These are phyloP conservation scores for Parelbella ahira DNA, from an alignment of 2,888 invertebrate species.

Conservation along the genomic window DNA sequence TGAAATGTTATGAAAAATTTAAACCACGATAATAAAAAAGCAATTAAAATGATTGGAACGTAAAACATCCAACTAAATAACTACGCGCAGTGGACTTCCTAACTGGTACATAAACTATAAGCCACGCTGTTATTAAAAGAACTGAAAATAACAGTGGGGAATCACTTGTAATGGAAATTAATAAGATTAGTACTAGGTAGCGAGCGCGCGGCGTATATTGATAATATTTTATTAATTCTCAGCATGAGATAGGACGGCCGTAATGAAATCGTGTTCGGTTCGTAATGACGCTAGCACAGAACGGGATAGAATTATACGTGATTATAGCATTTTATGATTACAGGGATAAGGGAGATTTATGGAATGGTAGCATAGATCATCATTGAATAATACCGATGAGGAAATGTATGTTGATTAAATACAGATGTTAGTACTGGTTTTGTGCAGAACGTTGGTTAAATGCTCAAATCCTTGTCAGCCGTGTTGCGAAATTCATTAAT, in stretches of 20 bases:
- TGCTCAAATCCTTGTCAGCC: no score
- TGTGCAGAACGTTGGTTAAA: no score
- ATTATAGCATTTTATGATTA: slow-evolving; percentile 15
- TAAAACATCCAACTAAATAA: no score
- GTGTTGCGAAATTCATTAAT: no score
- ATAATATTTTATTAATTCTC: slow-evolving; percentile 21
- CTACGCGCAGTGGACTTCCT: no score
- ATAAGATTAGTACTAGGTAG: slow-evolving; percentile 20
- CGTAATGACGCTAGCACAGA: slow-evolving; percentile 11
- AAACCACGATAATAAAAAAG: no score
- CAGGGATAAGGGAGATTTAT: slow-evolving; percentile 8
- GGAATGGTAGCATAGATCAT: not conserved
- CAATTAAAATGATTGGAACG: no score
- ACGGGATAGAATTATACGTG: slow-evolving; percentile 12
- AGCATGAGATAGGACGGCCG: slow-evolving; percentile 20
- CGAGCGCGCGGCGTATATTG: slow-evolving; percentile 13
- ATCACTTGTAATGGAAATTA: slow-evolving; percentile 21
- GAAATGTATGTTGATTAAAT: not conserved
- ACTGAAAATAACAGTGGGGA: slow-evolving; percentile 10
- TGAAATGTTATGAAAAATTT: no score
- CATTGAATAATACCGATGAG: slow-evolving; percentile 5
- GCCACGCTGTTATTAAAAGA: slow-evolving; percentile 13
- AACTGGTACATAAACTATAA: no score
- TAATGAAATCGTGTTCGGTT: slow-evolving; percentile 20
- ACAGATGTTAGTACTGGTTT: no score